Percentiles rank a stretch among this genome's conserved stretches.
Conservation (phyloP, 1,140 invertebrate genomes). For the Pectinophora gossypiella region DNA sequence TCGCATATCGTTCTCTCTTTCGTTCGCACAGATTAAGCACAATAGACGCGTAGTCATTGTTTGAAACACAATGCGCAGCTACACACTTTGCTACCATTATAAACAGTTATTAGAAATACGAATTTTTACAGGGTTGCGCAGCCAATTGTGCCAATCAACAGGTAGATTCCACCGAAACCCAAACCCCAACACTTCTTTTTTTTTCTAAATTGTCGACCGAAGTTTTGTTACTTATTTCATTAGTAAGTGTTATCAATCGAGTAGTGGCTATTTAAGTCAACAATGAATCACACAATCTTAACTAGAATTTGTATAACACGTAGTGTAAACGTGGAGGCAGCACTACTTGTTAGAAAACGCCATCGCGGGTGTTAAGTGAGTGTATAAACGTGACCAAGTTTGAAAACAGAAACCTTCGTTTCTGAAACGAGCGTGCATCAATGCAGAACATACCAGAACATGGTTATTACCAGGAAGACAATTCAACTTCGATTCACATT, state of each 20-base stretch:
- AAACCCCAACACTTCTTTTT: too few species aligned
- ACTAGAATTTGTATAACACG: too few species aligned
- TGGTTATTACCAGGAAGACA: too few species aligned
- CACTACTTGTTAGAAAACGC: background rate
- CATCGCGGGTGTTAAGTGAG: background rate
- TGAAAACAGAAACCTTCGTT: background rate
- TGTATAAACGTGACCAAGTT: conserved; percentile 1
- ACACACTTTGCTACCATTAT: conserved; percentile 10
- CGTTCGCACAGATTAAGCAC: conserved; percentile 34
- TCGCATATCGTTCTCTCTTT: conserved; percentile 56
- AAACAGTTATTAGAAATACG: background rate
- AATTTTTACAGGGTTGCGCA: background rate
- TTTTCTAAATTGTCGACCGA: too few species aligned
- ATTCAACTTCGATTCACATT: too few species aligned
- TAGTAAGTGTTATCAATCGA: too few species aligned
- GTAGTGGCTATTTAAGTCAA: too few species aligned
- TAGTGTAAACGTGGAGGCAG: background rate
- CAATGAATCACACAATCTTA: too few species aligned
- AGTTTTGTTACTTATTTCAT: too few species aligned
- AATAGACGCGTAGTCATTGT: conserved; percentile 40
- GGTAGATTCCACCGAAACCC: background rate
- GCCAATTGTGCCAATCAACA: background rate
- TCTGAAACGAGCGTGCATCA: too few species aligned
- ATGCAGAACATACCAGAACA: too few species aligned
- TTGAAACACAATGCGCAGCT: conserved; percentile 32